Percentiles rank a stretch among this genome's conserved stretches.
Evolutionary conservation across 2,888 invertebrate species (phyloP).

Genomic region (Latheticus oryzae): DNA sequence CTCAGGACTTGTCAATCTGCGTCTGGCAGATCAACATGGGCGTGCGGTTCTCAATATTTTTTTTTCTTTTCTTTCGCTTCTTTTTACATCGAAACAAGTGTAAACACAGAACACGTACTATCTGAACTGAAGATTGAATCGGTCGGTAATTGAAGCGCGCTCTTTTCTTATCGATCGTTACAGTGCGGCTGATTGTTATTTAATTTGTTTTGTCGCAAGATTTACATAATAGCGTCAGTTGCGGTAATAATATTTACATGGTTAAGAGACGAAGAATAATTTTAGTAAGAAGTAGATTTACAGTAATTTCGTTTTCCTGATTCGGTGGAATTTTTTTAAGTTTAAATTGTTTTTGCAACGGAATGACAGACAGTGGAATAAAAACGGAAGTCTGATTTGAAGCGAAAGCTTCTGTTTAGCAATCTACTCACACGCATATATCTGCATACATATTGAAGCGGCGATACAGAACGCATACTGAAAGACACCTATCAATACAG

Average conservation of each 20-base stretch:
- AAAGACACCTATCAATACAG: slow-evolving; percentile 43
- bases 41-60: slow-evolving; percentile 12
- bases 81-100: slow-evolving; percentile 18
- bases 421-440: slow-evolving; percentile 47
- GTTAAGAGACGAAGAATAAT: no score
- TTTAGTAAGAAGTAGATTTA: no score
- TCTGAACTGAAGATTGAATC: slow-evolving; percentile 29
- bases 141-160: slow-evolving; percentile 35
- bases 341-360: slow-evolving; percentile 28
- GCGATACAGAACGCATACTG: slow-evolving; percentile 46
- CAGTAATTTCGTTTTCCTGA: no score
- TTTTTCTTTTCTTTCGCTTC: slow-evolving; percentile 14
- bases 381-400: slow-evolving; percentile 30
- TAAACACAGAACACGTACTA: slow-evolving; percentile 37
- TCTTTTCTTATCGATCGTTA: slow-evolving; percentile 39
- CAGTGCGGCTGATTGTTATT: slow-evolving; percentile 40
- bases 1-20: slow-evolving; percentile 54
- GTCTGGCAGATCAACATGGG: slow-evolving; percentile 51
- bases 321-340: no score
- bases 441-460: slow-evolving; percentile 48
- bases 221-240: no score
- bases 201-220: slow-evolving; percentile 38
- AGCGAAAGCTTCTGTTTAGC: slow-evolving; percentile 35
- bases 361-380: slow-evolving; percentile 26
- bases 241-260: no score